phyloP scores from a whole-genome alignment of 1,140 invertebrate species.

The Geopemphigus sp. region DNA sequence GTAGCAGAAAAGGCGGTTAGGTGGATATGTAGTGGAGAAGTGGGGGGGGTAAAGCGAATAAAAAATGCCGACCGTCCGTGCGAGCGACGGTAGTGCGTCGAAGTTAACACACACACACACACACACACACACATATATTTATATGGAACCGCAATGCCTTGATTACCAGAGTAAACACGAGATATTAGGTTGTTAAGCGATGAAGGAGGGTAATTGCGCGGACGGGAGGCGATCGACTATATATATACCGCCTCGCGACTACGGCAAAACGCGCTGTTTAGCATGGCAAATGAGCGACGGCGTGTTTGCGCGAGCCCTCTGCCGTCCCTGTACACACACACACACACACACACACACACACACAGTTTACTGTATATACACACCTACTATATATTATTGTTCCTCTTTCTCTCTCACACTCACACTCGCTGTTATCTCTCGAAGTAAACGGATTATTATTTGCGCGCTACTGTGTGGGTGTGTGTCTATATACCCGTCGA shows the following conservation, averaged over 20 bases:
- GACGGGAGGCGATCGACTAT: slow-evolving; percentile 36
- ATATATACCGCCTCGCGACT: not conserved
- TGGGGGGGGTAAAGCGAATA: not conserved
- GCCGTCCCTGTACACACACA: not conserved
- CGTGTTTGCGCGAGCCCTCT: slow-evolving; percentile 40
- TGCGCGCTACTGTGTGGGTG: not conserved
- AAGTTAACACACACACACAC: not conserved
- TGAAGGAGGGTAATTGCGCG: slow-evolving; percentile 47
- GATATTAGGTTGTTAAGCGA: slow-evolving; percentile 48
- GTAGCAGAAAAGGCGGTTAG: too few relatives aligned
- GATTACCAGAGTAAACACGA: slow-evolving; percentile 49
- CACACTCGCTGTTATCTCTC: too few relatives aligned
- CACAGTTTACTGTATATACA: not conserved
- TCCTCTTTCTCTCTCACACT: not conserved
- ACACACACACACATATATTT: not conserved
- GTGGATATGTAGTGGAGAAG: too few relatives aligned
- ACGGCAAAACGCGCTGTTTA: slow-evolving; percentile 40
- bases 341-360: not conserved
- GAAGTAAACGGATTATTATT: slow-evolving; percentile 21
- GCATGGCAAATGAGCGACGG: slow-evolving; percentile 47
- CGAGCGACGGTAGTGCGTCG: not conserved
- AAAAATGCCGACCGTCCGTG: slow-evolving; percentile 15
- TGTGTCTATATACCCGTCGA: not conserved
- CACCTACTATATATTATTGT: not conserved
- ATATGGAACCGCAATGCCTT: slow-evolving; percentile 47